Conservation (phyloP, 2,113 vertebrate species). For the Leucoraja erinaceus region DNA sequence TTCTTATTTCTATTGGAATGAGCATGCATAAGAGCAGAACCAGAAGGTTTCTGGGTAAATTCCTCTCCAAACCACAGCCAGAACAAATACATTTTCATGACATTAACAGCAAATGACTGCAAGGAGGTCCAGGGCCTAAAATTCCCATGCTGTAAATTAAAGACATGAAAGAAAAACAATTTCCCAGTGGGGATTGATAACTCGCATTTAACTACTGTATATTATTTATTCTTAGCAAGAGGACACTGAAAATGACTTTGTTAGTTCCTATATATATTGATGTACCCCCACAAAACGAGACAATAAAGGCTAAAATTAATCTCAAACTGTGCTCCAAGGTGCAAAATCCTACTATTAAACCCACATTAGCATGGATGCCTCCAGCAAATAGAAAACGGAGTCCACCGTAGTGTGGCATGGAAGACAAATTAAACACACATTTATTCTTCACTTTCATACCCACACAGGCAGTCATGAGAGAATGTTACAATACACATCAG, state of each 20-base stretch:
- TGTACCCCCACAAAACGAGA: background rate
- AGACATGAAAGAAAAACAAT: background rate
- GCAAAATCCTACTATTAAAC: conserved; percentile 1
- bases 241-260: background rate
- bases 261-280: conserved; percentile 24
- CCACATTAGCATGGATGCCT: conserved; percentile 8
- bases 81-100: no score
- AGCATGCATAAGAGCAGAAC: background rate
- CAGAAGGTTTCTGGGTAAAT: background rate
- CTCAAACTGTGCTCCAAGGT: conserved; percentile 5
- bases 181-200: background rate
- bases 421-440: conserved; percentile 11
- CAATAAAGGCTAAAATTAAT: conserved; percentile 25
- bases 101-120: background rate
- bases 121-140: background rate
- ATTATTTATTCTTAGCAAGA: background rate
- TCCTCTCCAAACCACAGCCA: background rate
- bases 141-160: background rate
- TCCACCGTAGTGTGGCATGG: background rate
- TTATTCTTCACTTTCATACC: background rate
- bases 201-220: background rate
- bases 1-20: background rate
- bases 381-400: conserved; percentile 10
- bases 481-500: background rate
- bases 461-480: background rate